These are phyloP conservation scores for Poeciliopsis turrubarensis DNA, from an alignment of 2,113 vertebrate genomes.

Conservation along the genomic window DNA sequence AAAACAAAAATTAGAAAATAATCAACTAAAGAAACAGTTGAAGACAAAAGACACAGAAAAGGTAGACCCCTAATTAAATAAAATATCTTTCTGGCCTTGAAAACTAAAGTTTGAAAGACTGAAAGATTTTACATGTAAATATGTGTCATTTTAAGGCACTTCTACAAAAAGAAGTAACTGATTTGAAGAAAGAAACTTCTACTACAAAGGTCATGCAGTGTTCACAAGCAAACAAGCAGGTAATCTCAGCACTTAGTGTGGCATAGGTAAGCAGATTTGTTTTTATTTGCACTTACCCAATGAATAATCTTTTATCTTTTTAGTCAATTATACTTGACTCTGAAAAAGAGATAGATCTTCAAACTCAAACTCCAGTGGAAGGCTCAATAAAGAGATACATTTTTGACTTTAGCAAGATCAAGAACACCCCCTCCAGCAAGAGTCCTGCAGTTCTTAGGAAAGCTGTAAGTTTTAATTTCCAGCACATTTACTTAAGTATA, in stretches of 20 bases:
- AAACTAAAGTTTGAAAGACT: neutral
- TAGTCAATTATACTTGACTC: slow-evolving; percentile 25
- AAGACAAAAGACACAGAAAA: slow-evolving; percentile 80
- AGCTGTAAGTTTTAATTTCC: slow-evolving; percentile 40
- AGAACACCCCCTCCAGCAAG: slow-evolving; percentile 36
- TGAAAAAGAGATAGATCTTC: slow-evolving; percentile 28
- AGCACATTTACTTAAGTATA: neutral
- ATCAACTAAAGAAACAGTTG: slow-evolving; percentile 81
- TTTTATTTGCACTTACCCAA: slow-evolving; percentile 3
- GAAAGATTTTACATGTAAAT: neutral
- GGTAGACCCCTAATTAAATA: slow-evolving; percentile 58
- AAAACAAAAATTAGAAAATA: slow-evolving; percentile 79
- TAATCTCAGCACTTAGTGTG: neutral
- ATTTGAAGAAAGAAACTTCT: slow-evolving; percentile 56
- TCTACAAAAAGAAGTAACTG: slow-evolving; percentile 48
- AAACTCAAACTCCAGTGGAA: slow-evolving; percentile 50
- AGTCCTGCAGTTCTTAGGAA: neutral
- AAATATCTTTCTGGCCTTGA: neutral
- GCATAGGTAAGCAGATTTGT: neutral
- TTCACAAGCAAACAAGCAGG: slow-evolving; percentile 39
- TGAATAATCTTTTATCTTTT: neutral
- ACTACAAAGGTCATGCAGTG: slow-evolving; percentile 37
- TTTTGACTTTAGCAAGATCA: slow-evolving; percentile 52
- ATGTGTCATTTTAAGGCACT: slow-evolving; percentile 50
- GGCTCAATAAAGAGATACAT: slow-evolving; percentile 30